Conservation (phyloP, 2,113 vertebrate species). For the Actenoides hombroni region DNA sequence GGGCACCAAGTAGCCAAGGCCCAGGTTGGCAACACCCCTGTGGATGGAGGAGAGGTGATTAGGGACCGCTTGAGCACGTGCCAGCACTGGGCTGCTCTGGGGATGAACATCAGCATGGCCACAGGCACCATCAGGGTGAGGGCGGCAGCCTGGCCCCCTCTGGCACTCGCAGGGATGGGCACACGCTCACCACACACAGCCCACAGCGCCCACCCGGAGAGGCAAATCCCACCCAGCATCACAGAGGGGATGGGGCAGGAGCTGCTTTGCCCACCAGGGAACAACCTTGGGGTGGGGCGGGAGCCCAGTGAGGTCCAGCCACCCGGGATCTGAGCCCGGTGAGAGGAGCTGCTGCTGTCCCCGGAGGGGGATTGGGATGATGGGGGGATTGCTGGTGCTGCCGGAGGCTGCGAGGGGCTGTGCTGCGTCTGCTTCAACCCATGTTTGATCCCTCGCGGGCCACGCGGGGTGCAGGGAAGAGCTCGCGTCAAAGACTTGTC, state of each 20-base stretch:
- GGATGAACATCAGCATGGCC: neutral
- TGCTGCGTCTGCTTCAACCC: neutral
- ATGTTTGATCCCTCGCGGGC: too few species aligned
- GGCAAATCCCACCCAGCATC: neutral
- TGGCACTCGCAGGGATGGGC: neutral
- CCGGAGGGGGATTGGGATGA: neutral
- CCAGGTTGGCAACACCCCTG: neutral
- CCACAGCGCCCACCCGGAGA: accelerated
- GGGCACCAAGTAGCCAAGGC: neutral
- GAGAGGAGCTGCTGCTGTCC: neutral
- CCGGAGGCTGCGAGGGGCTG: neutral
- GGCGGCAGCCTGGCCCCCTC: neutral
- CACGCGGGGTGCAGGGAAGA: neutral
- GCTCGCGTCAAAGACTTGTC: neutral
- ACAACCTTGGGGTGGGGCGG: neutral
- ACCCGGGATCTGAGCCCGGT: accelerated
- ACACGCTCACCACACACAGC: accelerated
- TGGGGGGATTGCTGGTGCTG: neutral
- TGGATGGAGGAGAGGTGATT: accelerated
- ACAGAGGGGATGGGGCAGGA: neutral
- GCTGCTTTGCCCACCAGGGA: neutral
- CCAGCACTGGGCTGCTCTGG: neutral
- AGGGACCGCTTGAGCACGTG: accelerated
- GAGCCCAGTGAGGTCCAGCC: accelerated
- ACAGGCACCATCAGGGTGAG: accelerated